A percentile compares a stretch with the other conserved stretches of the same genome.
These are phyloP conservation scores for Eretmochelys imbricata DNA, from an alignment of 2,113 vertebrate genomes.

Conservation along the genomic window DNA sequence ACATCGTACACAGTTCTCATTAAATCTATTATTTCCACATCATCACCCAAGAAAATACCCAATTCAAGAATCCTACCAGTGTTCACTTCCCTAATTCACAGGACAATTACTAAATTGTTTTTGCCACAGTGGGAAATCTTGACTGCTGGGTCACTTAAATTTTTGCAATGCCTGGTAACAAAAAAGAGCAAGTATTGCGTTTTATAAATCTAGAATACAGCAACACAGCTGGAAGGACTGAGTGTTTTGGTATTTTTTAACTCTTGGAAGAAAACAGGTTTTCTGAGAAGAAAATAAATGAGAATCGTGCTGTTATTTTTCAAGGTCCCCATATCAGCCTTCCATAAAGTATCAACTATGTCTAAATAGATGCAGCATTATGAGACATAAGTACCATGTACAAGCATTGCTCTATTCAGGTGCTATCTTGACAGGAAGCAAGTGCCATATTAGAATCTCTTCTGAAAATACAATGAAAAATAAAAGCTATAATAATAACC, in stretches of 20 bases:
- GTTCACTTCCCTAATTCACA: constrained; percentile 68
- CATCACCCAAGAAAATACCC: constrained; percentile 60
- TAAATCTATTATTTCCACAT: constrained; percentile 75
- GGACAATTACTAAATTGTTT: constrained; percentile 70
- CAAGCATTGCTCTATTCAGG: neutral
- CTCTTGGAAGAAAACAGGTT: neutral
- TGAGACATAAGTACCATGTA: neutral
- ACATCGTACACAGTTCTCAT: constrained; percentile 69
- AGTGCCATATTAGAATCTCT: neutral
- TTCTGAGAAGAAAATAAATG: neutral
- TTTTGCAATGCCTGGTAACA: constrained; percentile 32
- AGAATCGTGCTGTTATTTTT: neutral
- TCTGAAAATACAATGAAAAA: neutral
- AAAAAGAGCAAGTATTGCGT: neutral
- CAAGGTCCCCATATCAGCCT: neutral
- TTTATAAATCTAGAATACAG: neutral
- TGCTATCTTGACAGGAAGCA: neutral
- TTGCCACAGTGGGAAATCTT: constrained; percentile 61
- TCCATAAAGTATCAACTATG: neutral
- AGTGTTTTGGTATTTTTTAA: neutral
- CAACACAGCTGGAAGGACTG: neutral
- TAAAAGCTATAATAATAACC: neutral
- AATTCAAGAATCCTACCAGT: constrained; percentile 42
- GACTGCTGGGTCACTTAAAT: constrained; percentile 71
- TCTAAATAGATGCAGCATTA: neutral